These are phyloP conservation scores for Diabrotica balteata DNA, from an alignment of 2,888 invertebrate genomes.

Conservation along the genomic window DNA sequence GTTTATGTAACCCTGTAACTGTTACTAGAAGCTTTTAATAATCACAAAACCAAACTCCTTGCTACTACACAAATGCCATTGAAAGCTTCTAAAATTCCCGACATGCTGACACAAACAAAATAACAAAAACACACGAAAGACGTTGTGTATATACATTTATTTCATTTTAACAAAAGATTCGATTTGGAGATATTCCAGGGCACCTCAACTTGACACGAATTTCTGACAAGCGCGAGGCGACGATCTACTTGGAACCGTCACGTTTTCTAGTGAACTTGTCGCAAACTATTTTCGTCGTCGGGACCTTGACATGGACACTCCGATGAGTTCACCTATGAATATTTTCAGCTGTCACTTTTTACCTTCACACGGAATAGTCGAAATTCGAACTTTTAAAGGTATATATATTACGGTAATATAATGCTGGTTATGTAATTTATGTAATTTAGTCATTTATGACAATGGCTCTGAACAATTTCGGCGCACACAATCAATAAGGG, in stretches of 20 bases:
- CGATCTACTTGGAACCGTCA: constrained; percentile 12
- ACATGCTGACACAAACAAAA: constrained; percentile 4
- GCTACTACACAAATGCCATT: background rate
- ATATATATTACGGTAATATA: too few relatives aligned
- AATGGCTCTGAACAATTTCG: too few relatives aligned
- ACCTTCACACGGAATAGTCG: too few relatives aligned
- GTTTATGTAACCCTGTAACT: background rate
- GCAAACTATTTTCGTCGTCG: constrained; percentile 9
- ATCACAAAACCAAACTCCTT: background rate
- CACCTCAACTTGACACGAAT: constrained; percentile 14
- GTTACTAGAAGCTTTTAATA: background rate
- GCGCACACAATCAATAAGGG: too few relatives aligned
- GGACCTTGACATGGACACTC: constrained; percentile 9
- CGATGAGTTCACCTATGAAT: background rate
- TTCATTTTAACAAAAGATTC: constrained; percentile 9
- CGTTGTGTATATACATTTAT: constrained; percentile 5
- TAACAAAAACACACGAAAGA: constrained; percentile 3
- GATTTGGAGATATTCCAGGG: constrained; percentile 20
- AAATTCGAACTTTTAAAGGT: too few relatives aligned
- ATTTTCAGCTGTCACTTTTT: too few relatives aligned
- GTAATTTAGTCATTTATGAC: too few relatives aligned
- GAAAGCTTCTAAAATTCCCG: constrained; percentile 2
- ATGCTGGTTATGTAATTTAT: too few relatives aligned
- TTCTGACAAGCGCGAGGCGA: constrained; percentile 3
- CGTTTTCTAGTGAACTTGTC: constrained; percentile 10